phyloP scores from a whole-genome alignment of 2,888 invertebrate species.

The Lepidonotus clava region DNA sequence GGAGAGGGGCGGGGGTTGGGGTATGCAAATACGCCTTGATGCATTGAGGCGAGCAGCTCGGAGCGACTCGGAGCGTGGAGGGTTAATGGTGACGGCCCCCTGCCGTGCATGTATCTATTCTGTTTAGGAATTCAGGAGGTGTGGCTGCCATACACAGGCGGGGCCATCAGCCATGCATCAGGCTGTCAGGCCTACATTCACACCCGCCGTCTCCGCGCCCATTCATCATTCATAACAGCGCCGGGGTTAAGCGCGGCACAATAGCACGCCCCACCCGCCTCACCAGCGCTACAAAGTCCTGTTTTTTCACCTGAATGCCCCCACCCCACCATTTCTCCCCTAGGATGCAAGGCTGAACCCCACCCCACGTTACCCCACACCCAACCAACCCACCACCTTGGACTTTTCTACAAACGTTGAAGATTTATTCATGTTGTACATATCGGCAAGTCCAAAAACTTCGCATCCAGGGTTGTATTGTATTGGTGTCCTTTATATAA shows the following conservation, averaged over 20 bases:
- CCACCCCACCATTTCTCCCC: too few species aligned
- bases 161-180: background rate
- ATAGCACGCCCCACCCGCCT: background rate
- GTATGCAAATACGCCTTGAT: background rate
- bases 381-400: too few species aligned
- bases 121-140: slow-evolving; percentile 3
- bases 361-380: too few species aligned
- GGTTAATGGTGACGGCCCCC: background rate
- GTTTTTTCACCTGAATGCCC: too few species aligned
- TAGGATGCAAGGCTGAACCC: background rate
- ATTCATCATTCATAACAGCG: slow-evolving; percentile 1
- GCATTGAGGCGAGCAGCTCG: background rate
- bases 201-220: background rate
- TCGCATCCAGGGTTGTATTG: too few species aligned
- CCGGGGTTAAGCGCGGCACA: background rate
- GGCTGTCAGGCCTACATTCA: background rate
- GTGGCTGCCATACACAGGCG: background rate
- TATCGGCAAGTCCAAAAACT: too few species aligned
- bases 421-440: too few species aligned
- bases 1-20: background rate
- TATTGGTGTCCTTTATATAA: too few species aligned
- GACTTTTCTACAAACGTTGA: too few species aligned
- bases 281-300: background rate
- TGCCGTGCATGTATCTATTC: slow-evolving; percentile 1
- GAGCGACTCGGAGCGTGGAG: background rate